Evolutionary conservation across 2,888 invertebrate species (phyloP).

Genomic region (Ectobius pallidus): DNA sequence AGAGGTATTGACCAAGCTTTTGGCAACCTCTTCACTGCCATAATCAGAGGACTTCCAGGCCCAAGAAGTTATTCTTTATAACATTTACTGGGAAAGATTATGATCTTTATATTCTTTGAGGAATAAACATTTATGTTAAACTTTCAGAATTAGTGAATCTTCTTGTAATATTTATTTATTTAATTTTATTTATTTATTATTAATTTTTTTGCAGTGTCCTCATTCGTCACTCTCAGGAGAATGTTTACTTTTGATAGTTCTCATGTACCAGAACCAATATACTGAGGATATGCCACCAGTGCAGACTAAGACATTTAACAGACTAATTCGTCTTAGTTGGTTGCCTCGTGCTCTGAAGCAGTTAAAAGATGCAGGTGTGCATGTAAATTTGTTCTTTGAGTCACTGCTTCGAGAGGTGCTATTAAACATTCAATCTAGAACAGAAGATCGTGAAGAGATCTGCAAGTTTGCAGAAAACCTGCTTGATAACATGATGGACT

Average conservation of each 20-base stretch:
- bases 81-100: too few species aligned
- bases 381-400: slow-evolving; percentile 62
- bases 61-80: too few species aligned
- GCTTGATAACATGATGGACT: slow-evolving; percentile 65
- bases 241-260: slow-evolving; percentile 67
- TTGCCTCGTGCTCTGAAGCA: slow-evolving; percentile 59
- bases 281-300: slow-evolving; percentile 56
- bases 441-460: slow-evolving; percentile 55
- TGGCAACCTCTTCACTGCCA: too few species aligned
- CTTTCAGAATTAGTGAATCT: too few species aligned
- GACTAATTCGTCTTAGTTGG: slow-evolving; percentile 59
- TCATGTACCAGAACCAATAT: slow-evolving; percentile 72
- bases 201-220: slow-evolving; percentile 52
- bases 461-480: slow-evolving; percentile 63
- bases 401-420: slow-evolving; percentile 63
- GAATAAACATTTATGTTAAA: too few species aligned
- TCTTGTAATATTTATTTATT: too few species aligned
- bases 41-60: too few species aligned
- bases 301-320: slow-evolving; percentile 59
- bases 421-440: slow-evolving; percentile 56
- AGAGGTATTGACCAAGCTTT: too few species aligned
- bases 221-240: slow-evolving; percentile 65
- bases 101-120: too few species aligned
- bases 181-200: too few species aligned
- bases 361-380: slow-evolving; percentile 62